These are phyloP conservation scores for Gnathonemus longibarbis DNA, from an alignment of 2,113 vertebrate genomes.

Conservation along the genomic window DNA sequence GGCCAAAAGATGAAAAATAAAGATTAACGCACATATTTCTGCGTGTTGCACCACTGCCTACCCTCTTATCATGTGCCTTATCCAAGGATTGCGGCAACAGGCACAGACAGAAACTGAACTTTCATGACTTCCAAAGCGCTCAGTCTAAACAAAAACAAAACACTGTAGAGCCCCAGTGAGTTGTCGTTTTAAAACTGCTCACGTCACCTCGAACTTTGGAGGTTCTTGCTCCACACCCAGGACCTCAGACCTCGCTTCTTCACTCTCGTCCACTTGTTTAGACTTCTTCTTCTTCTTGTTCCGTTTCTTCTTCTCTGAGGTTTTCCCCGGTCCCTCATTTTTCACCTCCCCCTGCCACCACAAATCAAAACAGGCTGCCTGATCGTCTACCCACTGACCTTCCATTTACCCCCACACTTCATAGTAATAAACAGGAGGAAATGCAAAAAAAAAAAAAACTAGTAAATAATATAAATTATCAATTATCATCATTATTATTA, in stretches of 20 bases:
- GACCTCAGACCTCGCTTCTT: conserved; percentile 29
- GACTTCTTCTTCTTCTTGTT: conserved; percentile 43
- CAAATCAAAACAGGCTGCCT: background rate
- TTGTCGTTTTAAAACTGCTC: background rate
- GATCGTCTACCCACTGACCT: background rate
- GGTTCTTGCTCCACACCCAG: conserved; percentile 39
- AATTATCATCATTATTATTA: background rate
- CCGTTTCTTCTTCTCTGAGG: conserved; percentile 47
- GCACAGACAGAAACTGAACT: background rate
- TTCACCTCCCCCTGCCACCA: conserved; percentile 34
- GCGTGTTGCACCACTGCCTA: background rate
- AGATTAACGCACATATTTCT: background rate
- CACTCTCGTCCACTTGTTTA: conserved; percentile 28
- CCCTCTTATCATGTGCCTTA: background rate
- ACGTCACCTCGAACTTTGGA: conserved; percentile 58
- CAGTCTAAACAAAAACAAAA: background rate
- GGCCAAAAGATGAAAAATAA: background rate
- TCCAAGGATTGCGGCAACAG: background rate
- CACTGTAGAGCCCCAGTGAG: background rate
- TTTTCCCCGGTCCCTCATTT: conserved; percentile 28
- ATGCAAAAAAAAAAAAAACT: background rate
- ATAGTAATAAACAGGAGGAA: background rate
- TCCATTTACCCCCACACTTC: background rate
- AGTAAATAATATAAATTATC: background rate
- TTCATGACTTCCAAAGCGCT: background rate